These are phyloP conservation scores for Cryptus armator DNA, from an alignment of 2,888 invertebrate species.

Conservation along the genomic window DNA sequence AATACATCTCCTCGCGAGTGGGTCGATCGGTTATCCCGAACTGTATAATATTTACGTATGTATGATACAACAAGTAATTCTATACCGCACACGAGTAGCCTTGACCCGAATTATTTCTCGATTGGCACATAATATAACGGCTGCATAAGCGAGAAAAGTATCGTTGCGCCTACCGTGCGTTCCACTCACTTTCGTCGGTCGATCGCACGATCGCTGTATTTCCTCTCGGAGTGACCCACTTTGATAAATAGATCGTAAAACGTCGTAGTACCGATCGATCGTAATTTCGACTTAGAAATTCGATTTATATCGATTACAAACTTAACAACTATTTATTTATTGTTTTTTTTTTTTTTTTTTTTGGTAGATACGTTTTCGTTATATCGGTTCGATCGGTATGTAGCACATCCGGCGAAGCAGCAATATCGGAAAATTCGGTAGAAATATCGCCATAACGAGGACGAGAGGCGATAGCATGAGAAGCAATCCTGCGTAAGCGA, in stretches of 20 bases:
- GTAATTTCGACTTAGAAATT: background rate
- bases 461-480: constrained; percentile 89
- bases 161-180: background rate
- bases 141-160: constrained; percentile 11
- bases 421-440: constrained; percentile 90
- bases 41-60: constrained; percentile 20
- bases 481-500: constrained; percentile 88
- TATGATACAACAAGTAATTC: constrained; percentile 38
- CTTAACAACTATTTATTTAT: background rate
- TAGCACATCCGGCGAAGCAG: constrained; percentile 89
- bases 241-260: background rate
- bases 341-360: background rate
- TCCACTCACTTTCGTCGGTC: constrained; percentile 42
- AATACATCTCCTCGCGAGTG: background rate
- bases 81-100: constrained; percentile 50
- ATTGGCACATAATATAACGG: constrained; percentile 42
- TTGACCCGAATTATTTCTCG: constrained; percentile 58
- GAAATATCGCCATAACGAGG: constrained; percentile 89
- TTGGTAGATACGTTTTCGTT: constrained; percentile 40
- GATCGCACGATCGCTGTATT: background rate
- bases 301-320: background rate
- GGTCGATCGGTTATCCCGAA: constrained; percentile 27
- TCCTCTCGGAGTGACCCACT: constrained; percentile 2
- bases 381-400: constrained; percentile 89
- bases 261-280: background rate